Evolutionary conservation across 2,888 invertebrate species (phyloP).

Genomic region (Dryocosmus kuriphilus): DNA sequence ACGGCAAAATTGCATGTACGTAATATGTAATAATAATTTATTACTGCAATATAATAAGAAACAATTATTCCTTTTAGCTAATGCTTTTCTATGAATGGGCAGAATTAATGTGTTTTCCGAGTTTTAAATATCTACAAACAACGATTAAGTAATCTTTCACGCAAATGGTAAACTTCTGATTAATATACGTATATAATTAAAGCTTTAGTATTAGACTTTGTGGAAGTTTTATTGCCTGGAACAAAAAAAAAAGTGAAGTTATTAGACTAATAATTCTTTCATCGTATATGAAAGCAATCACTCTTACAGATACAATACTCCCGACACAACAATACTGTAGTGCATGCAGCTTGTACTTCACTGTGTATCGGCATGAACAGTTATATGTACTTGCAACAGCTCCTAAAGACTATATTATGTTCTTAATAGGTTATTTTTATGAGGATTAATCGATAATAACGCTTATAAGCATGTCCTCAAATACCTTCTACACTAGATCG

Average conservation of each 20-base stretch:
- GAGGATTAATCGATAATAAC: slow-evolving; percentile 15
- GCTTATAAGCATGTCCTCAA: neutral
- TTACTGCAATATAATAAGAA: neutral
- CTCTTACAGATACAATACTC: slow-evolving; percentile 14
- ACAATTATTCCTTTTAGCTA: neutral
- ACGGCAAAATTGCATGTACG: too few species aligned
- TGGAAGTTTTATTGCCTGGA: slow-evolving; percentile 6
- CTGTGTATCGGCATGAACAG: neutral
- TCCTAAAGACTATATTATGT: slow-evolving; percentile 1
- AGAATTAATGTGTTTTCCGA: neutral
- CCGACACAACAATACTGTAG: neutral
- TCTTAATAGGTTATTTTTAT: slow-evolving; percentile 14
- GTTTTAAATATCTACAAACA: neutral
- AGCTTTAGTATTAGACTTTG: neutral
- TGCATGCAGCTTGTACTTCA: slow-evolving; percentile 5
- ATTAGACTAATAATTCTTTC: slow-evolving; percentile 26
- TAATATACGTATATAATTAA: slow-evolving; percentile 16
- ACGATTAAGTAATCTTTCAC: neutral
- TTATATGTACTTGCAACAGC: neutral
- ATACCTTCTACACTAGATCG: slow-evolving; percentile 7
- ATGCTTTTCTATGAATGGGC: neutral
- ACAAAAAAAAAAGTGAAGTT: slow-evolving; percentile 31
- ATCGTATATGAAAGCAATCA: slow-evolving; percentile 5
- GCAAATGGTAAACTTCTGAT: neutral
- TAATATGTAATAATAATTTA: too few species aligned